phyloP scores from a whole-genome alignment of 2,888 invertebrate genomes.

The Scaptomyza cyrtandrae region DNA sequence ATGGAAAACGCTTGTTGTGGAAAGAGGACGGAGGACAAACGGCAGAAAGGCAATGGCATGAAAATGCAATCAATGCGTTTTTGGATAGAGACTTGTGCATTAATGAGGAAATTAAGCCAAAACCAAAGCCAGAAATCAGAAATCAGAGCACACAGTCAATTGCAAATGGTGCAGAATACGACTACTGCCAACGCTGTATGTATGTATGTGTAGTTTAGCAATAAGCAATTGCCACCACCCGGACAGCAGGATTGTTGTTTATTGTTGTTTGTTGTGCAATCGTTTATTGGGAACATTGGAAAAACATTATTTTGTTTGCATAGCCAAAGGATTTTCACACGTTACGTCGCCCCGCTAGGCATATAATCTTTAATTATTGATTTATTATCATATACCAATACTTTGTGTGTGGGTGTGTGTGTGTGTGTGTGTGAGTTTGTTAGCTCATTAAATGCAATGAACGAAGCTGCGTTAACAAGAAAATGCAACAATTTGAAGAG shows the following conservation, averaged over 20 bases:
- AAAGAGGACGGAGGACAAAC: neutral
- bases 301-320: constrained; percentile 69
- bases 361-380: constrained; percentile 67
- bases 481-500: constrained; percentile 50
- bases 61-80: constrained; percentile 57
- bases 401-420: constrained; percentile 1
- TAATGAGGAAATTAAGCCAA: constrained; percentile 58
- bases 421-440: constrained; percentile 26
- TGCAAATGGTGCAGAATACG: constrained; percentile 12
- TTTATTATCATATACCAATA: constrained; percentile 51
- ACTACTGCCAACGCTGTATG: constrained; percentile 9
- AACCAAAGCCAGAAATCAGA: constrained; percentile 25
- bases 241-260: constrained; percentile 41
- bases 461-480: constrained; percentile 63
- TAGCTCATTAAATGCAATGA: constrained; percentile 64
- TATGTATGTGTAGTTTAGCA: neutral
- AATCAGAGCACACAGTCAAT: constrained; percentile 20
- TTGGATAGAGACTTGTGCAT: constrained; percentile 44
- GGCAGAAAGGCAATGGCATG: constrained; percentile 17
- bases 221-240: neutral
- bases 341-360: constrained; percentile 45
- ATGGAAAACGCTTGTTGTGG: constrained; percentile 22
- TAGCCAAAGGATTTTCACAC: constrained; percentile 76
- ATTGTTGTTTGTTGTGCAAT: constrained; percentile 45
- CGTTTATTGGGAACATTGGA: constrained; percentile 58